A percentile compares a stretch with the other conserved stretches of the same genome.
Evolutionary conservation across 37 sponge, comb jelly and placozoan species (phyloP).

Genomic region (Agelas oroides): DNA sequence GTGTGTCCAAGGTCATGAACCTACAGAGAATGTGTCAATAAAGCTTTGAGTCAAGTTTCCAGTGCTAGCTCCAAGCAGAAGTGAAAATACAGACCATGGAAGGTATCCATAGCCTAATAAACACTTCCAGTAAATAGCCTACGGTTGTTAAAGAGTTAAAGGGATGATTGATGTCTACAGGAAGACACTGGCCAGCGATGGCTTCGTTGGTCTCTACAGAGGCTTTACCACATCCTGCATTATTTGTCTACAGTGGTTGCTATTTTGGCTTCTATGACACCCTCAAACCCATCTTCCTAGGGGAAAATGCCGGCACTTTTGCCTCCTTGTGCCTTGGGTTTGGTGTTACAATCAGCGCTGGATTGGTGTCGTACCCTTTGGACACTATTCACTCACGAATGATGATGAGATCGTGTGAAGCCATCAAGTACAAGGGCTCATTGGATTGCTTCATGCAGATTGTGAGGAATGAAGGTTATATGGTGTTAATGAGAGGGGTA

Average conservation of each 20-base stretch:
- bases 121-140: no score
- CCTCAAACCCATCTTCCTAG: conserved; percentile 88
- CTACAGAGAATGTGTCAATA: no score
- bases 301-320: conserved; percentile 76
- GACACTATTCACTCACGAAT: conserved; percentile 95
- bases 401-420: conserved; percentile 96
- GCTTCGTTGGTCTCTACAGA: conserved; percentile 90
- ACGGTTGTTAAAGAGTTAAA: no score
- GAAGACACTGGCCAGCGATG: conserved; percentile 88
- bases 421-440: conserved; percentile 93
- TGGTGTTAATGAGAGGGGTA: conserved; percentile 94
- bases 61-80: no score
- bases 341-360: conserved; percentile 84
- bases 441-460: conserved; percentile 87
- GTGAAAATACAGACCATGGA: no score
- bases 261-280: conserved; percentile 98
- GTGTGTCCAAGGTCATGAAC: no score
- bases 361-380: conserved; percentile 94
- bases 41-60: no score
- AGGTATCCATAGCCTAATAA: no score
- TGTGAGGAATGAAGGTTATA: conserved; percentile 77
- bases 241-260: conserved; percentile 92
- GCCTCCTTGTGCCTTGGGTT: conserved; percentile 83
- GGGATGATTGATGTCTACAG: conserved; percentile 91
- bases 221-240: conserved; percentile 91